A percentile compares a stretch with the other conserved stretches of the same genome.
Evolutionary conservation across 2,113 vertebrate species (phyloP).

Genomic region (Psettodes erumei): DNA sequence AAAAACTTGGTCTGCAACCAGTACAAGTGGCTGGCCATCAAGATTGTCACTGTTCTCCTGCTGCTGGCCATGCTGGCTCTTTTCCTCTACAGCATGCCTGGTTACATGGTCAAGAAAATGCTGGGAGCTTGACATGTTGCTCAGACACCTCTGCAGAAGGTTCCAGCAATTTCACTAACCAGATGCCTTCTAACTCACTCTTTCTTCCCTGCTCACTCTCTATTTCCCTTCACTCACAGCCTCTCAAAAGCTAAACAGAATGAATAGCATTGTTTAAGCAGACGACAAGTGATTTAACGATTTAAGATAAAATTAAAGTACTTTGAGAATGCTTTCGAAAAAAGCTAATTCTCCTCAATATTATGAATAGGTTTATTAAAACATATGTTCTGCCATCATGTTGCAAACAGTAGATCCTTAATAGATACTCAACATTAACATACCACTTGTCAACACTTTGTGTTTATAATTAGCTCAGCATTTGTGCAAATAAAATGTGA

Average conservation of each 20-base stretch:
- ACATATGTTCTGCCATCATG: neutral
- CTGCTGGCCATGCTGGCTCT: conserved; percentile 87
- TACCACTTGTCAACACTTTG: too few relatives aligned
- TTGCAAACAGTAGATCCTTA: neutral
- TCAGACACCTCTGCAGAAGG: conserved; percentile 38
- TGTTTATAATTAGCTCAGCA: too few relatives aligned
- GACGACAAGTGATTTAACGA: neutral
- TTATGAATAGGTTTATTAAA: neutral
- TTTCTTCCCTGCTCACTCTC: neutral
- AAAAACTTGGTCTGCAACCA: conserved; percentile 92
- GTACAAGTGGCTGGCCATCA: conserved; percentile 95
- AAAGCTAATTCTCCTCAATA: neutral
- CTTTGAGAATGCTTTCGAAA: neutral
- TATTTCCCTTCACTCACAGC: neutral
- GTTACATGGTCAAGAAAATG: conserved; percentile 96
- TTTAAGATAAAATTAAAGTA: neutral
- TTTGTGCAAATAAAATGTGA: too few relatives aligned
- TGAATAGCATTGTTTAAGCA: neutral
- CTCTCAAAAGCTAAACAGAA: neutral
- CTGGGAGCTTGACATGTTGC: conserved; percentile 84
- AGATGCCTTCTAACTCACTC: conserved; percentile 7
- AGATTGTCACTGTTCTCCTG: conserved; percentile 88
- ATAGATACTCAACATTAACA: too few relatives aligned
- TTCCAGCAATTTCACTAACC: conserved; percentile 58
- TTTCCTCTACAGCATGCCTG: conserved; percentile 94